Evolutionary conservation across 1,140 invertebrate species (phyloP).

Genomic region (Drosophila burlai): DNA sequence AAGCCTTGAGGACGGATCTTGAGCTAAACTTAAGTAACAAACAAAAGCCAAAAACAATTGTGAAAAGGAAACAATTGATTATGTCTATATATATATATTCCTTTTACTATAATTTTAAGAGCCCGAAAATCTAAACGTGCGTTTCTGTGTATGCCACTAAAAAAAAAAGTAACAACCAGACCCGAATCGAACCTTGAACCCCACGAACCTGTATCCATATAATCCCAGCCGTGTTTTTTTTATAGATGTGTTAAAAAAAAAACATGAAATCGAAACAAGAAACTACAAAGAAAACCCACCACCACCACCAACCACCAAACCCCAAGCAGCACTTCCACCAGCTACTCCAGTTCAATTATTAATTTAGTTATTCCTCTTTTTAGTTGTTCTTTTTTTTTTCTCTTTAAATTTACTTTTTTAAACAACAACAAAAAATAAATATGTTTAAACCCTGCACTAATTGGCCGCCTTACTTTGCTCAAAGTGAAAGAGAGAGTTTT

Average conservation of each 20-base stretch:
- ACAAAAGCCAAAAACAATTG: constrained; percentile 32
- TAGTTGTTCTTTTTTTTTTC: constrained; percentile 17
- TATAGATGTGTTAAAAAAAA: constrained; percentile 25
- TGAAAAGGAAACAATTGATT: constrained; percentile 46
- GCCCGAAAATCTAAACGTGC: constrained; percentile 50
- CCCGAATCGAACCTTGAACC: constrained; percentile 27
- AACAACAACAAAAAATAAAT: constrained; percentile 53
- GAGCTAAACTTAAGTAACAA: constrained; percentile 54
- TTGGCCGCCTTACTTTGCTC: constrained; percentile 70
- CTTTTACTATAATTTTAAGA: constrained; percentile 39
- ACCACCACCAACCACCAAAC: constrained; percentile 7
- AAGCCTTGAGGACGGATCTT: constrained; percentile 5
- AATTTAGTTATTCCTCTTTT: constrained; percentile 64
- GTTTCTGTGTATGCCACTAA: constrained; percentile 59
- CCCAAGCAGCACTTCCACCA: constrained; percentile 47
- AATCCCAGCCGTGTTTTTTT: constrained; percentile 40
- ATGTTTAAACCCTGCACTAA: constrained; percentile 73
- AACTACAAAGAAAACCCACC: constrained; percentile 15
- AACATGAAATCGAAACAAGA: constrained; percentile 2
- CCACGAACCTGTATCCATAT: constrained; percentile 8
- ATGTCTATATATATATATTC: constrained; percentile 28
- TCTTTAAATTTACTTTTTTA: constrained; percentile 22
- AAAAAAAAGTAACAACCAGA: constrained; percentile 49
- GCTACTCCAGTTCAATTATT: constrained; percentile 51
- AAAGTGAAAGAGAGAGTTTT: constrained; percentile 51